Percentiles rank a stretch among this genome's conserved stretches.
Conservation (phyloP, 2,888 invertebrate species). For the Pasiphila rectangulata region DNA sequence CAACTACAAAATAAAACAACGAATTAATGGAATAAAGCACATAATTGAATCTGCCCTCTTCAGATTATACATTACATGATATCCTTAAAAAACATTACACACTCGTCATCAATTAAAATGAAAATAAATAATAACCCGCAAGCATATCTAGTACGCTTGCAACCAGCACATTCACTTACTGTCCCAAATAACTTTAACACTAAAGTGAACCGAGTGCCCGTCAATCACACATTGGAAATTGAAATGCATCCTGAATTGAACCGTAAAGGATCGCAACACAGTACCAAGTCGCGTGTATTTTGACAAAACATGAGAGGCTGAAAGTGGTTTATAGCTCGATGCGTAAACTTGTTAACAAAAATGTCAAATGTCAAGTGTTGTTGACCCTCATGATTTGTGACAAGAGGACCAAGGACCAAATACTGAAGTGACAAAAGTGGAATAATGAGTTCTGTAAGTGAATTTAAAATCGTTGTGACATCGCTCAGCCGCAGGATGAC, state of each 20-base stretch:
- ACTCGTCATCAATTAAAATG: no score
- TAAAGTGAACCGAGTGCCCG: conserved; percentile 44
- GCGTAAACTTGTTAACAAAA: conserved; percentile 26
- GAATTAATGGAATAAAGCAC: no score
- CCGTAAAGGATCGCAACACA: conserved; percentile 8
- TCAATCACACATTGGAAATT: conserved; percentile 41
- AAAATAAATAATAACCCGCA: conserved; percentile 1
- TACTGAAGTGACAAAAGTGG: no score
- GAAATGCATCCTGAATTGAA: conserved; percentile 24
- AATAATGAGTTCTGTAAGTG: no score
- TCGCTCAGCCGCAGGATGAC: no score
- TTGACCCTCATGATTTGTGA: conserved; percentile 18
- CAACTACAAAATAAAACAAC: no score
- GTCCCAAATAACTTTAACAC: conserved; percentile 49
- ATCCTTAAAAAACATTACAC: no score
- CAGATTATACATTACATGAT: no score
- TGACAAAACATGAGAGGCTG: neutral
- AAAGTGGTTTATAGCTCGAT: conserved; percentile 5
- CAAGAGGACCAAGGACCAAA: conserved; percentile 5
- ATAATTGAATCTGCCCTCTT: no score
- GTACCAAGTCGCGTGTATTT: conserved; percentile 4
- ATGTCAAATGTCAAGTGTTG: conserved; percentile 27
- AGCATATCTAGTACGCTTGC: conserved; percentile 15
- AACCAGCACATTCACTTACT: conserved; percentile 36
- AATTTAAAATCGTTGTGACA: no score